Evolutionary conservation across 2,888 invertebrate genomes (phyloP), one percentile per base, ranked within the genome.

Genomic region (Caenorhabditis japonica): DNA sequence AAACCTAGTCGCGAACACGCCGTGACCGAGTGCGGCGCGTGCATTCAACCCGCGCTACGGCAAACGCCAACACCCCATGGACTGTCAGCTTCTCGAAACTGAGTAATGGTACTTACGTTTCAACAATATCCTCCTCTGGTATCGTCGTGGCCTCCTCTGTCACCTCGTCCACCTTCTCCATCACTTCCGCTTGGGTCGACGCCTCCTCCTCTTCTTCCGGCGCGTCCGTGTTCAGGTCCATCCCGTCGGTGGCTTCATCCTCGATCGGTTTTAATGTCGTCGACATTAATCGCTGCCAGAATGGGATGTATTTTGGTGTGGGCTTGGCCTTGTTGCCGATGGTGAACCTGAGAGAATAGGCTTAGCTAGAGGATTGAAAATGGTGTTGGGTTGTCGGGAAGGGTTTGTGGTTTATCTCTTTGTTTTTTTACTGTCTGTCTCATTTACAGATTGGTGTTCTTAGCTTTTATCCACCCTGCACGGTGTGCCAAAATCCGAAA

Each of bases 221-320:
- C n/a, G 68, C 76, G 21, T 72, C 77, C 4, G 49, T 68, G 17
- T 59, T 55, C n/a, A 34, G 36, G 41, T 71, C 69, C 21, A 21
- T 58, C 36, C 43, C 72, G 49, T 76, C 74, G 8, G 52, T 47
- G 23, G 49, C 61, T 25, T 74, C 76, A 56, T 70, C 70, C 30
- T 64, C 69, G 13, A 52, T 60, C 12, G 78, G 76, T 36, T 69
- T 69, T 19, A 74, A 73, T 19, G 82, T 79, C 33, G 80, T 81
- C 27, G 78, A 66, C 60, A 85, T 68, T 13, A 85, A 77, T 39
- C 81, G 66, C 59, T 85, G 85, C 85, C 85, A 85, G 68, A 85
- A 85, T 43, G 85, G 85, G 56, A 85, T 82, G 58, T 82, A 82
- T 62, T 83, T 84, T 36, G 82, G 80, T 15, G 81, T 83, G 30